Conservation (phyloP, 2,113 vertebrate genomes). For the Xiphorhynchus elegans region DNA sequence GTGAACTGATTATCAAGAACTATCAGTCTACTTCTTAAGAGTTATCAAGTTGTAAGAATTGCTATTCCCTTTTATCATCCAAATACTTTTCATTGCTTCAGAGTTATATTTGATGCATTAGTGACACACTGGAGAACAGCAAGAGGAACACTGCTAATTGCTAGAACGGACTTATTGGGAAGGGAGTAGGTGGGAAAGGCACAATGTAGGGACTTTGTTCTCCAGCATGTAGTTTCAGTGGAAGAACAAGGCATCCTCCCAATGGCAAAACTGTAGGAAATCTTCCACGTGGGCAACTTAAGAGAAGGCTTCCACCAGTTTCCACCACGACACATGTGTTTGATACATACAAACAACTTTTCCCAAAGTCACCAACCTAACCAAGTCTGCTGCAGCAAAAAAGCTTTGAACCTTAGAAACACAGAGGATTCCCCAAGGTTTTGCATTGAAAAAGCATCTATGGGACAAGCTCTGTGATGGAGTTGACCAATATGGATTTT, state of each 20-base stretch:
- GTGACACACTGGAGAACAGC: not conserved
- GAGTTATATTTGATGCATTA: not conserved
- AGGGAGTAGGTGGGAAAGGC: not conserved
- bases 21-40: not conserved
- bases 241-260: not conserved
- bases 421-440: not conserved
- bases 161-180: not conserved
- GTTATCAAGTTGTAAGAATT: not conserved
- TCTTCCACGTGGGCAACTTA: not conserved
- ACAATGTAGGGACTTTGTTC: not conserved
- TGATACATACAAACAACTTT: not conserved
- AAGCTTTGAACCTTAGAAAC: not conserved
- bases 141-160: not conserved
- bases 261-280: not conserved
- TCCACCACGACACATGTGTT: not conserved
- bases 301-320: not conserved
- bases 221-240: not conserved
- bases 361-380: not conserved
- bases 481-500: not conserved
- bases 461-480: not conserved
- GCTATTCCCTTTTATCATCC: not conserved
- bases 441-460: not conserved
- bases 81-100: not conserved
- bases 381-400: not conserved
- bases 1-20: not conserved